Base-by-base conservation (phyloP, 2,888 invertebrate species). In the Brenthis ino region DNA sequence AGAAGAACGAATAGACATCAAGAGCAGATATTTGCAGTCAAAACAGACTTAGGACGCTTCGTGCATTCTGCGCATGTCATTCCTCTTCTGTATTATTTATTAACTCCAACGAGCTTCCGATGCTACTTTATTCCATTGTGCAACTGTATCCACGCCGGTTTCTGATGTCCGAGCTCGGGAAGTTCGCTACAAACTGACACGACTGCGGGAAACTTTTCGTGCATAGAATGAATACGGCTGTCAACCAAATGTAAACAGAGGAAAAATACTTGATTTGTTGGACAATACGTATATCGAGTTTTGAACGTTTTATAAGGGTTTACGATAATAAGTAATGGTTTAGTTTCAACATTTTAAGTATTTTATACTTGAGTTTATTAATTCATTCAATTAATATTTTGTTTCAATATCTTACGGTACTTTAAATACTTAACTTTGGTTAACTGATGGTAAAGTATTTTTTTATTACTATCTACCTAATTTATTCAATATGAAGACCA, bases 91-190 rank as follows among this genome's bases (percentile, higher is more conserved):
- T 91, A 91, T 91, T 92, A 93, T 92, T 92, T 92, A 93, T 91
- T 91, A 92, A 92, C 89, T 88, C 87, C 89, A 91, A 92, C 92
- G 85, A 91, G 91, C 89, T 88, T 92, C 90, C 91, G 90, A 92
- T 91, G 91, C 89, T 90, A 89, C 91, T 91, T 89, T 91, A 92
- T 92, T 88, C 90, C 85, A 92, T 92, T 92, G 92, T 91, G 87
- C 82, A 86, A 86, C 88, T 87, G 86, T 85, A 88, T 85, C 86
- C 79, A 77, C 82, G 79, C 80, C 83, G 84, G 85, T 82, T 86
- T 81, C 87, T 87, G 88, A 89, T 89, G 91, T 91, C 90, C 89
- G 86, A 88, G 85, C 80, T 80, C 77, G 80, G 76, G 83, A 90
- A 91, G 84, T 93, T 91, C 83, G 79, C 81, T 72, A 69, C 79